Percentiles rank a stretch among this genome's conserved stretches.
Evolutionary conservation across 1,140 invertebrate species (phyloP).

Genomic region (Penaeus indicus): DNA sequence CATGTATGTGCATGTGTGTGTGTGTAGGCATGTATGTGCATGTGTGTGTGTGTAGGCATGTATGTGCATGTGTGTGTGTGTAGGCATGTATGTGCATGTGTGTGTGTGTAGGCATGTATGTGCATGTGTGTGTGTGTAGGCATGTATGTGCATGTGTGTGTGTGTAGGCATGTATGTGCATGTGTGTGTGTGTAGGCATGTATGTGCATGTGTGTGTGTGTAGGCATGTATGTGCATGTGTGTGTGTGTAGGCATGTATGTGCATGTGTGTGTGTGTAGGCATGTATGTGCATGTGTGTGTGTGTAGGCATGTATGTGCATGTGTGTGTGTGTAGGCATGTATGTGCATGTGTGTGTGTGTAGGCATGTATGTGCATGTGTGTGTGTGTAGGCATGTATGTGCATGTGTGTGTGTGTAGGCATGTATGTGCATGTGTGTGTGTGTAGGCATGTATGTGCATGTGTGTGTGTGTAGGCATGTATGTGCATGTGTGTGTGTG

Average conservation of each 20-base stretch:
- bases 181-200: too few species aligned
- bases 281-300: conserved; percentile 36
- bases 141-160: conserved; percentile 36
- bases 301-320: conserved; percentile 42
- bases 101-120: conserved; percentile 44
- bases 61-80: too few species aligned
- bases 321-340: too few species aligned
- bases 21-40: conserved; percentile 42
- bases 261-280: too few species aligned
- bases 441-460: conserved; percentile 42
- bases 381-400: conserved; percentile 44
- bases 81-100: conserved; percentile 42
- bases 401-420: too few species aligned
- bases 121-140: too few species aligned
- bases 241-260: conserved; percentile 44
- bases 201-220: too few species aligned
- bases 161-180: conserved; percentile 42
- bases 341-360: too few species aligned
- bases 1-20: conserved; percentile 36
- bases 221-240: conserved; percentile 42
- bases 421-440: conserved; percentile 36
- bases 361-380: conserved; percentile 42
- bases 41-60: too few species aligned
- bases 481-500: too few species aligned
- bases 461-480: too few species aligned